A percentile compares a stretch with the other conserved stretches of the same genome.
phyloP scores from a whole-genome alignment of 2,888 invertebrate species.

The Himalopsyche kuldschensis region DNA sequence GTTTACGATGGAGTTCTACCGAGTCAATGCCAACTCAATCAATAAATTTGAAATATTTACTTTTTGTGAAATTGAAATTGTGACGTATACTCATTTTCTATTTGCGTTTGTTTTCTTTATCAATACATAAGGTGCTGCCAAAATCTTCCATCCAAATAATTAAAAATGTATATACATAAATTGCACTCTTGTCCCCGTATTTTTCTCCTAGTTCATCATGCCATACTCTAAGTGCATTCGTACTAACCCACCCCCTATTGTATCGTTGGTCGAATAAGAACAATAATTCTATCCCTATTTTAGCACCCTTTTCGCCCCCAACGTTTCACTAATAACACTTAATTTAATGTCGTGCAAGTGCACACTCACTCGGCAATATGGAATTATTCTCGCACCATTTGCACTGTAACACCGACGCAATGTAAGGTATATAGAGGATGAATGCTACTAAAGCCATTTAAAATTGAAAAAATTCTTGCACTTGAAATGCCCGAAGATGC shows the following conservation, averaged over 20 bases:
- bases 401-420: constrained; percentile 12
- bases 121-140: no score
- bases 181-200: neutral
- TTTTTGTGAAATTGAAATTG: no score
- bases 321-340: constrained; percentile 23
- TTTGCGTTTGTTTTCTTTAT: no score
- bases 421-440: neutral
- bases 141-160: no score
- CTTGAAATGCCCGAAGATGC: no score
- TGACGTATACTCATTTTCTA: no score
- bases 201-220: neutral
- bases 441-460: no score
- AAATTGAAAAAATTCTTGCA: no score
- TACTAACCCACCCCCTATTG: neutral
- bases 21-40: no score
- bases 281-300: constrained; percentile 4
- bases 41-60: no score
- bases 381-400: constrained; percentile 27
- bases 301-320: neutral
- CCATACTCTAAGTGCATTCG: neutral
- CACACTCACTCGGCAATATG: constrained; percentile 26
- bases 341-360: constrained; percentile 30
- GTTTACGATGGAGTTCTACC: no score
- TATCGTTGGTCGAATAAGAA: neutral
- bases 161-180: neutral